These are phyloP conservation scores for Castor canadensis DNA, from an alignment of 2,113 vertebrate genomes.

Conservation along the genomic window DNA sequence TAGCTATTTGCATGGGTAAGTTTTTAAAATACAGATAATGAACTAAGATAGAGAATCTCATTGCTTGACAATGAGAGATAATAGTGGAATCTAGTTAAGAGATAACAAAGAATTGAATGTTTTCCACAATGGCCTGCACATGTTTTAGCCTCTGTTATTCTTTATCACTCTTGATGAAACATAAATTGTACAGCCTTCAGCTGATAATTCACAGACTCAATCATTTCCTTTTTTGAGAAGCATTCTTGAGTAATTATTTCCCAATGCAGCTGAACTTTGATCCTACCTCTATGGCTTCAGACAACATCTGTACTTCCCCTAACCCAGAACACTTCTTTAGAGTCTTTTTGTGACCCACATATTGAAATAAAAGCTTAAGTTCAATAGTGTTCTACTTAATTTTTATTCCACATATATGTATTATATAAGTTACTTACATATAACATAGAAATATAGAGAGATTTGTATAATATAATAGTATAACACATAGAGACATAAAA, in stretches of 20 bases:
- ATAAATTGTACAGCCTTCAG: not conserved
- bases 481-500: not conserved
- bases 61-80: not conserved
- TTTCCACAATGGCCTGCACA: not conserved
- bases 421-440: constrained; percentile 3
- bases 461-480: not conserved
- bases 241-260: not conserved
- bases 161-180: not conserved
- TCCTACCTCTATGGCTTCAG: not conserved
- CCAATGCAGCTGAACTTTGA: not conserved
- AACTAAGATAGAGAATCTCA: not conserved
- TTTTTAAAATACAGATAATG: constrained; percentile 6
- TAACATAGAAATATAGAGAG: not conserved
- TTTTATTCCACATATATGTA: not conserved
- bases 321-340: not conserved
- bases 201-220: not conserved
- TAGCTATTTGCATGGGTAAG: not conserved
- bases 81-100: not conserved
- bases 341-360: not conserved
- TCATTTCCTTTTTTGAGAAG: not conserved
- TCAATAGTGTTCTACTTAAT: not conserved
- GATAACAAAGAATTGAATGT: not conserved
- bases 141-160: not conserved
- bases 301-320: not conserved
- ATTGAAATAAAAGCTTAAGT: not conserved